A percentile compares a stretch with the other conserved stretches of the same genome.
phyloP scores from a whole-genome alignment of 2,113 vertebrate genomes.

The Archilochus colubris region DNA sequence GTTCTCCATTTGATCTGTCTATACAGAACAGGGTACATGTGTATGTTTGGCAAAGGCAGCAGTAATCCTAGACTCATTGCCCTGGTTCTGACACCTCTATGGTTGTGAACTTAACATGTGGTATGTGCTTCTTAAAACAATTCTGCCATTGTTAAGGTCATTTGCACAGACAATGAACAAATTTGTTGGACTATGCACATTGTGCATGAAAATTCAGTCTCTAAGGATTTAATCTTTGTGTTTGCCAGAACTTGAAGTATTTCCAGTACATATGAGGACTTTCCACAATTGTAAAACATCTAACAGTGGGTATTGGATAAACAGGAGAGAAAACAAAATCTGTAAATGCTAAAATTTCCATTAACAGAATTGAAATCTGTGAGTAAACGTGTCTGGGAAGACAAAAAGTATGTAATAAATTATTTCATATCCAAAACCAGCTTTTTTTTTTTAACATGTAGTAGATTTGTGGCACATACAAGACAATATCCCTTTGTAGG shows the following conservation, averaged over 20 bases:
- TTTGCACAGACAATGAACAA: background rate
- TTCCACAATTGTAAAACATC: background rate
- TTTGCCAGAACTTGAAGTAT: background rate
- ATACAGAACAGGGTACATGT: background rate
- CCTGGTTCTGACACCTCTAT: background rate
- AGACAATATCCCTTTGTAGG: background rate
- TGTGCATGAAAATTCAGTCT: background rate
- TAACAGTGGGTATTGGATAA: background rate
- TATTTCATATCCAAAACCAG: background rate
- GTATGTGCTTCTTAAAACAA: background rate
- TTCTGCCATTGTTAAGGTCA: constrained; percentile 16
- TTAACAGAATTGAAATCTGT: background rate
- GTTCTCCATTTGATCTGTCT: background rate
- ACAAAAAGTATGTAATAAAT: background rate
- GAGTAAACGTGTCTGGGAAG: background rate
- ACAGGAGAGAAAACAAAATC: background rate
- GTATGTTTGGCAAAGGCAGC: background rate
- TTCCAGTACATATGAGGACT: constrained; percentile 20
- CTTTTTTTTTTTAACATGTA: background rate
- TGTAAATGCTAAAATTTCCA: background rate
- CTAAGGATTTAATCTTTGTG: background rate
- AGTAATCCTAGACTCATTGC: background rate
- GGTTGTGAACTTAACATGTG: background rate
- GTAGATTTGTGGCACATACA: background rate
- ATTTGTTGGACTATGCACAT: background rate